Percentiles rank a stretch among this genome's conserved stretches.
Conservation (phyloP, 2,888 invertebrate species). For the Leptopilina myrica region DNA sequence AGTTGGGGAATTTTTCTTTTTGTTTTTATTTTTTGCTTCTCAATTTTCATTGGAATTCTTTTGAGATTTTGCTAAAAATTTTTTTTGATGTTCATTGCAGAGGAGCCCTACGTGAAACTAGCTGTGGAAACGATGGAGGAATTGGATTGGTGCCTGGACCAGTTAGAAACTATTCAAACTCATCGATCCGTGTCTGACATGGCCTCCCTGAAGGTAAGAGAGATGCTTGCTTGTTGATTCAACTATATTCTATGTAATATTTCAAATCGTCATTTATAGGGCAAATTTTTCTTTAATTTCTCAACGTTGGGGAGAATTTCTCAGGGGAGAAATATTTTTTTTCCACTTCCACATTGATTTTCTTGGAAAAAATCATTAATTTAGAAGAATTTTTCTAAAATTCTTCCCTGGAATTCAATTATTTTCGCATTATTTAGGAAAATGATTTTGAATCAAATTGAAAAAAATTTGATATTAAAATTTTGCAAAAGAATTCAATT, state of each 20-base stretch:
- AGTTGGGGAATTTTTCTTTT: background rate
- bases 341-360: too few relatives aligned
- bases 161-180: conserved; percentile 99
- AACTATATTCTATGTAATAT: conserved; percentile 18
- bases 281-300: too few relatives aligned
- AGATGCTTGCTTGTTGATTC: conserved; percentile 29
- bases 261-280: background rate
- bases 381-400: too few relatives aligned
- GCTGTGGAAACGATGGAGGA: conserved; percentile 98
- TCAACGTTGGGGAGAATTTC: background rate
- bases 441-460: too few relatives aligned
- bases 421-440: too few relatives aligned
- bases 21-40: too few relatives aligned
- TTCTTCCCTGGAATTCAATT: too few relatives aligned
- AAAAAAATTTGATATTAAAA: too few relatives aligned
- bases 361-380: too few relatives aligned
- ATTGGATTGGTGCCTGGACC: conserved; percentile 99
- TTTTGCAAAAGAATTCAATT: too few relatives aligned
- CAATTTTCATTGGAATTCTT: background rate
- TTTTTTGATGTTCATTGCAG: conserved; percentile 78
- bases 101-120: conserved; percentile 94
- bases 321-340: background rate
- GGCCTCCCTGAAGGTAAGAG: conserved; percentile 97
- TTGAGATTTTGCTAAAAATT: conserved; percentile 37
- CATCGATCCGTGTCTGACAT: conserved; percentile 99